Conservation (phyloP, 2,113 vertebrate genomes). For the Galemys pyrenaicus region DNA sequence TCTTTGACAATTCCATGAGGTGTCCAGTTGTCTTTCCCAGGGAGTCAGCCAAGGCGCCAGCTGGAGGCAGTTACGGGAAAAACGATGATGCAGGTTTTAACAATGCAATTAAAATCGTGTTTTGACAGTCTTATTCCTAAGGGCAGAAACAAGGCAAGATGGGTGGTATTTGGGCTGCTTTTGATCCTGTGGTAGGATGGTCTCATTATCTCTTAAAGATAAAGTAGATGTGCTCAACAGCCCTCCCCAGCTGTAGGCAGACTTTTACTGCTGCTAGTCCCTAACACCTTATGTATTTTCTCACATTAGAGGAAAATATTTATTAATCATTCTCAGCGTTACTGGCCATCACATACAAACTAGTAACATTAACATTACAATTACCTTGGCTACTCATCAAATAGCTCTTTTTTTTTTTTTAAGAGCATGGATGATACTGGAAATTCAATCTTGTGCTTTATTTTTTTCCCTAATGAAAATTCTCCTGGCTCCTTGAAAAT, state of each 20-base stretch:
- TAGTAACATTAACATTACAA: background rate
- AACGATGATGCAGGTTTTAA: constrained; percentile 64
- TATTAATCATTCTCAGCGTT: background rate
- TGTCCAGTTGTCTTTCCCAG: constrained; percentile 48
- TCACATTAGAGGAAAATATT: constrained; percentile 42
- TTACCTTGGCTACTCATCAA: constrained; percentile 28
- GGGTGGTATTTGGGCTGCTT: constrained; percentile 1
- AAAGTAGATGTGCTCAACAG: constrained; percentile 51
- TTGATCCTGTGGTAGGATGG: constrained; percentile 2
- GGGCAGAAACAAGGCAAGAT: constrained; percentile 33
- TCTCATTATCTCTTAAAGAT: constrained; percentile 60
- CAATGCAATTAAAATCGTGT: constrained; percentile 64
- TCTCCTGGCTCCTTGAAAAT: background rate
- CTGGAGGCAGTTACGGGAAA: constrained; percentile 63
- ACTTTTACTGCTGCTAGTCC: background rate
- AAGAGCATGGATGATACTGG: background rate
- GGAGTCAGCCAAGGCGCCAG: constrained; percentile 42
- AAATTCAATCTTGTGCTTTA: background rate
- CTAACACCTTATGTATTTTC: constrained; percentile 50
- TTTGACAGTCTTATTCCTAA: constrained; percentile 48
- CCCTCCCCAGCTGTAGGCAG: background rate
- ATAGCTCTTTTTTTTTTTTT: background rate
- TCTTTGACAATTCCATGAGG: constrained; percentile 59
- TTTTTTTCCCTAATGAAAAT: constrained; percentile 6
- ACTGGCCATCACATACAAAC: background rate